Percentiles rank a stretch among this genome's conserved stretches.
Conservation (phyloP, 2,888 invertebrate species). For the Tetheella fluctuosa region DNA sequence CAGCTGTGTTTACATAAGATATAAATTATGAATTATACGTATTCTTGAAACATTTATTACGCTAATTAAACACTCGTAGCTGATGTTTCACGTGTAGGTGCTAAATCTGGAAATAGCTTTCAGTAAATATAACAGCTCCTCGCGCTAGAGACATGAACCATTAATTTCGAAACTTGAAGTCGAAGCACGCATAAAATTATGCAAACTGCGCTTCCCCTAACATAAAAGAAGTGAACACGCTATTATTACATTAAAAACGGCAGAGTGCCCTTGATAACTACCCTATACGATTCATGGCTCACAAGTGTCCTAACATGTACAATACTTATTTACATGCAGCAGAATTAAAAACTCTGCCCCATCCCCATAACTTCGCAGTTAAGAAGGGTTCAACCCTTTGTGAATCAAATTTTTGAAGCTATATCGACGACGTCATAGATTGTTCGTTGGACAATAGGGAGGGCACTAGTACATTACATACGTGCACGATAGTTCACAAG, state of each 20-base stretch:
- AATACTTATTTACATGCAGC: constrained; percentile 81
- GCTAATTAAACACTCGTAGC: not conserved
- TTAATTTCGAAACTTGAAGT: constrained; percentile 22
- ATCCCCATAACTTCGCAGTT: constrained; percentile 66
- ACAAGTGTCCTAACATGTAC: constrained; percentile 82
- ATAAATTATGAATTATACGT: constrained; percentile 13
- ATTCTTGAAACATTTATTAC: constrained; percentile 8
- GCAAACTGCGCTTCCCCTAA: constrained; percentile 58
- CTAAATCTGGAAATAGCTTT: not conserved
- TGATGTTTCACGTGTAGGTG: not conserved
- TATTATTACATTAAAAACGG: constrained; percentile 78
- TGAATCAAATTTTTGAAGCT: constrained; percentile 64
- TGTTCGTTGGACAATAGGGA: constrained; percentile 61
- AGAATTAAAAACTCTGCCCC: constrained; percentile 78
- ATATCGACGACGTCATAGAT: constrained; percentile 62
- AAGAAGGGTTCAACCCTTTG: constrained; percentile 81
- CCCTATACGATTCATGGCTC: constrained; percentile 72
- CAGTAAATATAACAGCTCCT: not conserved
- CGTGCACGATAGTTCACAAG: constrained; percentile 27
- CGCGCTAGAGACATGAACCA: not conserved
- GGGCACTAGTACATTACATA: constrained; percentile 60
- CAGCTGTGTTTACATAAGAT: constrained; percentile 25
- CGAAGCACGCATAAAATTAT: constrained; percentile 41
- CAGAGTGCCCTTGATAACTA: constrained; percentile 79
- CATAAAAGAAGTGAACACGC: constrained; percentile 63